phyloP scores from a whole-genome alignment of 53 echinoderm and acorn worm genomes.

The Astropecten irregularis region DNA sequence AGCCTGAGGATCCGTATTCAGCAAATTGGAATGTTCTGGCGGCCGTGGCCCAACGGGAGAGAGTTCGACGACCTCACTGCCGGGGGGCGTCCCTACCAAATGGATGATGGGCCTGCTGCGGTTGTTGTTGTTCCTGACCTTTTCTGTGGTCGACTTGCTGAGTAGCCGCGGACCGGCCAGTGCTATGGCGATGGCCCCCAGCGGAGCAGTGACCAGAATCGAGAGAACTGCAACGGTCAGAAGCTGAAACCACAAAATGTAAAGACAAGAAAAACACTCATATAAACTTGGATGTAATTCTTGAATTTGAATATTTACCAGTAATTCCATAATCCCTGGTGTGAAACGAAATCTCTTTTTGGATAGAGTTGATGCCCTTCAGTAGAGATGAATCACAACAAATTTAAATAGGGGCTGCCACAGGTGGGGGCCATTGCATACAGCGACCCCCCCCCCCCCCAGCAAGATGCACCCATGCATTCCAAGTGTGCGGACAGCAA shows the following conservation, averaged over 20 bases:
- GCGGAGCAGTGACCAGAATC: conserved; percentile 88
- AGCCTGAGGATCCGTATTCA: not conserved
- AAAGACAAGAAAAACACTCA: not conserved
- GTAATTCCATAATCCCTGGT: no score
- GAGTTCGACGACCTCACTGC: conserved; percentile 34
- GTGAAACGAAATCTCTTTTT: no score
- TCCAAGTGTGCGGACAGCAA: no score
- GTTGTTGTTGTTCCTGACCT: conserved; percentile 31
- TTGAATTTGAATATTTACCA: no score
- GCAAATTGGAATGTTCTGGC: conserved; percentile 21
- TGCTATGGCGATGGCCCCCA: conserved; percentile 89
- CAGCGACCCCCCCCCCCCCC: no score
- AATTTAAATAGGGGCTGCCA: no score
- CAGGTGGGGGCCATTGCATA: no score
- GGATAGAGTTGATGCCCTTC: no score
- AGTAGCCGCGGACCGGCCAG: conserved; percentile 87
- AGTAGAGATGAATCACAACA: no score
- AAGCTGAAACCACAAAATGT: conserved; percentile 61
- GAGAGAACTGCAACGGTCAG: conserved; percentile 95
- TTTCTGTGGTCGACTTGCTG: conserved; percentile 45
- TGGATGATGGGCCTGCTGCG: conserved; percentile 32
- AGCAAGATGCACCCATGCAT: no score
- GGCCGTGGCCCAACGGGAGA: conserved; percentile 25
- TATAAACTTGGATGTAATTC: not conserved
- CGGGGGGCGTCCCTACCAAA: conserved; percentile 34